These are phyloP conservation scores for Achlya flavicornis DNA, from an alignment of 2,888 invertebrate genomes.

Conservation along the genomic window DNA sequence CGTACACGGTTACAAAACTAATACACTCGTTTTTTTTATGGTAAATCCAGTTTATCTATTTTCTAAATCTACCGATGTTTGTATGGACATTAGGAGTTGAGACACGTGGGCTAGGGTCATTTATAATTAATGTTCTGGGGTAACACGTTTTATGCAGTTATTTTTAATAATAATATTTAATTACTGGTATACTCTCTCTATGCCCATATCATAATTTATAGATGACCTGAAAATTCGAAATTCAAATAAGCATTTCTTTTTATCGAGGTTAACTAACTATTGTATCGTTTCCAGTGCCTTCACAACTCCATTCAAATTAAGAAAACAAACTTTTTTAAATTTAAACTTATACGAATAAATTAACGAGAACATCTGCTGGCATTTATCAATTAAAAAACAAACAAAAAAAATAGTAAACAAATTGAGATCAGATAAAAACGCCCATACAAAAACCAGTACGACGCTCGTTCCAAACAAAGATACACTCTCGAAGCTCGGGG, in stretches of 20 bases:
- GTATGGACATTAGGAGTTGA: constrained; percentile 61
- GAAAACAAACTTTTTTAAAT: constrained; percentile 36
- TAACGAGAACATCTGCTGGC: constrained; percentile 46
- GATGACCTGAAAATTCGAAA: too few relatives aligned
- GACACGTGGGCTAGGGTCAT: constrained; percentile 11
- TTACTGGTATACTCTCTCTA: not conserved
- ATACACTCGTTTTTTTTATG: constrained; percentile 42
- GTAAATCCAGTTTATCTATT: constrained; percentile 35
- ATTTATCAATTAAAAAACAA: constrained; percentile 41
- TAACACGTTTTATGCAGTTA: not conserved
- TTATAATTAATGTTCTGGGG: not conserved
- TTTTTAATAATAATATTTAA: not conserved
- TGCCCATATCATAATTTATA: too few relatives aligned
- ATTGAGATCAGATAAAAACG: constrained; percentile 74
- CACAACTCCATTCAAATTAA: constrained; percentile 34
- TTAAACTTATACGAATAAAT: constrained; percentile 56
- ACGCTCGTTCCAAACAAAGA: constrained; percentile 26
- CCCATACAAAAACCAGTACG: constrained; percentile 70
- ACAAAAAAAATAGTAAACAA: constrained; percentile 47
- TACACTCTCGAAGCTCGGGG: not conserved
- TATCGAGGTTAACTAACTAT: not conserved
- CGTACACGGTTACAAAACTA: constrained; percentile 69
- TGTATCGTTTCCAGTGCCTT: constrained; percentile 17
- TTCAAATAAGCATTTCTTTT: not conserved
- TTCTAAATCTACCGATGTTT: constrained; percentile 54